phyloP scores from a whole-genome alignment of 2,888 invertebrate genomes.

The Prosapia bicincta region DNA sequence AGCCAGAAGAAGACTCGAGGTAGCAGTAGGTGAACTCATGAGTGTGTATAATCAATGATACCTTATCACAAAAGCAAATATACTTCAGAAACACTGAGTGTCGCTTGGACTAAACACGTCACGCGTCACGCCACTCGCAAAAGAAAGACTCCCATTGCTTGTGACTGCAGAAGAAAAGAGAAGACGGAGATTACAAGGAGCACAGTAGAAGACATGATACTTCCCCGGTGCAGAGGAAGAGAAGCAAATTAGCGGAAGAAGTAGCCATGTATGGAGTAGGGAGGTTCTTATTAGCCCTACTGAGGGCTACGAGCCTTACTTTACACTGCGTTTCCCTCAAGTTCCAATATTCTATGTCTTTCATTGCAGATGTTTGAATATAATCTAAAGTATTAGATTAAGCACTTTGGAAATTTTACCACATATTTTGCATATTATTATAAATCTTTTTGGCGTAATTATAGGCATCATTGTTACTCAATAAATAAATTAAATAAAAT shows the following conservation, averaged over 20 bases:
- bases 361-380: conserved; percentile 5
- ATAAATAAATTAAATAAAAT: too few species aligned
- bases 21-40: background rate
- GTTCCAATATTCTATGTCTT: conserved; percentile 4
- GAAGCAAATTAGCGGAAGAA: background rate
- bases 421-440: too few species aligned
- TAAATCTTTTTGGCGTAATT: too few species aligned
- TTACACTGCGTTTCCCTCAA: conserved; percentile 2
- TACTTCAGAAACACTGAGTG: background rate
- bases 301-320: background rate
- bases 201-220: background rate
- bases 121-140: background rate
- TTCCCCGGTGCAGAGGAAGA: conserved; percentile 12
- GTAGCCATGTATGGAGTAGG: conserved; percentile 4
- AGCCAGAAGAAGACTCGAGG: background rate
- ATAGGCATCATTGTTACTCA: too few species aligned
- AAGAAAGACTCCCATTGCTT: conserved; percentile 3
- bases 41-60: background rate
- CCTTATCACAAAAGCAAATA: background rate
- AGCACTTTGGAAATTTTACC: conserved; percentile 6
- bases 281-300: background rate
- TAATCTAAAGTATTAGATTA: conserved; percentile 3
- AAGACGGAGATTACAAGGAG: conserved; percentile 2
- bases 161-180: conserved; percentile 4
- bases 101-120: conserved; percentile 5